phyloP scores from a whole-genome alignment of 2,888 invertebrate species.

The Metallyticus violacea region DNA sequence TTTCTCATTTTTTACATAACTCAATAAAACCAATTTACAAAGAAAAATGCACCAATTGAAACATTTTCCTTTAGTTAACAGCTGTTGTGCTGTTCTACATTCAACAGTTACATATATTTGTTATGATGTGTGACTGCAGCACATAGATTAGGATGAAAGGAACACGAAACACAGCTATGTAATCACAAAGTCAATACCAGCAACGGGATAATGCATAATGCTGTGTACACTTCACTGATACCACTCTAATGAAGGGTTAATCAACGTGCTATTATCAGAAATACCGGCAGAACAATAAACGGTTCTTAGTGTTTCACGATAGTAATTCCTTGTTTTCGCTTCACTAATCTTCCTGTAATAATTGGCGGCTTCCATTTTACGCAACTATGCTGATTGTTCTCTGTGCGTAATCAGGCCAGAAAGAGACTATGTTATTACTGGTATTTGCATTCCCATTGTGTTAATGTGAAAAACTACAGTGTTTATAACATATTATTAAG shows the following conservation, averaged over 20 bases:
- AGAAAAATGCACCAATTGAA: not conserved
- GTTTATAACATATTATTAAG: no score
- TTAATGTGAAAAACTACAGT: no score
- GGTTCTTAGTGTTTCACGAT: not conserved
- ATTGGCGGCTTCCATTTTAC: not conserved
- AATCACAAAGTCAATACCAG: not conserved
- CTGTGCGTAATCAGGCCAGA: not conserved
- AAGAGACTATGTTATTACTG: no score
- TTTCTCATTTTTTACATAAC: no score
- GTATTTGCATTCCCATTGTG: no score
- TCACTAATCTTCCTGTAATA: not conserved
- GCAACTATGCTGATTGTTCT: not conserved
- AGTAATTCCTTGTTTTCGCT: not conserved
- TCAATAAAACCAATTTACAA: no score
- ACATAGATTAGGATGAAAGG: not conserved
- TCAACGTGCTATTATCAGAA: not conserved
- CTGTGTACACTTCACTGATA: not conserved
- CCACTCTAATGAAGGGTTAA: not conserved
- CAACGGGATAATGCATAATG: no score
- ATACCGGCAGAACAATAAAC: not conserved
- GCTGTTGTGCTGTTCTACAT: not conserved
- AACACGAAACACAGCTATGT: not conserved
- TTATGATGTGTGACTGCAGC: not conserved
- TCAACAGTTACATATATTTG: not conserved
- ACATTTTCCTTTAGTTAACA: not conserved